phyloP scores from a whole-genome alignment of 2,888 invertebrate species.

The Acanthopleura granulata region DNA sequence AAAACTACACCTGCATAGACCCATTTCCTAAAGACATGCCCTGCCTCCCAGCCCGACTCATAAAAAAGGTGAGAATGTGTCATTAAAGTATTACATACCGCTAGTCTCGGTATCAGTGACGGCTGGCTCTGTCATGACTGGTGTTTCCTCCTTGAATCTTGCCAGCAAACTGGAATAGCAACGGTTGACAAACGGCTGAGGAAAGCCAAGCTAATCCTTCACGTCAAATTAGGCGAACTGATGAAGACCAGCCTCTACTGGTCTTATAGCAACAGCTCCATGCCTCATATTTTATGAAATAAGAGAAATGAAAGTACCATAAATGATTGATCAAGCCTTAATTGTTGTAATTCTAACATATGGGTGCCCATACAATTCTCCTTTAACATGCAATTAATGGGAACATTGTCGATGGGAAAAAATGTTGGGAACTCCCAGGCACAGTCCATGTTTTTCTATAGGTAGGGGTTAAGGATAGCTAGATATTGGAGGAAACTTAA shows the following conservation, averaged over 20 bases:
- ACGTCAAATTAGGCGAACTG: constrained; percentile 2
- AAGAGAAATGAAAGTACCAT: constrained; percentile 33
- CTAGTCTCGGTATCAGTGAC: too few relatives aligned
- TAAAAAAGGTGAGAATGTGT: too few relatives aligned
- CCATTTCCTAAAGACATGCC: too few relatives aligned
- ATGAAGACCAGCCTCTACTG: not conserved
- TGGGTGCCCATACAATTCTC: constrained; percentile 21
- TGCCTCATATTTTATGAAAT: constrained; percentile 28
- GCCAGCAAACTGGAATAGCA: not conserved
- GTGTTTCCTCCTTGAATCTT: not conserved
- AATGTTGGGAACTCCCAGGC: not conserved
- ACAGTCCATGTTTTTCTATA: not conserved
- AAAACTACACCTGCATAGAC: too few relatives aligned
- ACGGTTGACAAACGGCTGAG: not conserved
- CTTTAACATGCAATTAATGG: constrained; percentile 25
- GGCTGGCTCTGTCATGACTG: not conserved
- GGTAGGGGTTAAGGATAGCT: not conserved
- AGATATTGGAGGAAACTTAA: not conserved
- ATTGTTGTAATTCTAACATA: constrained; percentile 29
- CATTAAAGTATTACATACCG: too few relatives aligned
- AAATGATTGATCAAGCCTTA: constrained; percentile 32
- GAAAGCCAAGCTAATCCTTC: constrained; percentile 10
- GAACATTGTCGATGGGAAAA: constrained; percentile 15
- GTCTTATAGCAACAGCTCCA: constrained; percentile 7
- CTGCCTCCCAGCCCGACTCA: too few relatives aligned